phyloP scores from a whole-genome alignment of 2,797 vertebrate genomes.

The Anguilla anguilla region DNA sequence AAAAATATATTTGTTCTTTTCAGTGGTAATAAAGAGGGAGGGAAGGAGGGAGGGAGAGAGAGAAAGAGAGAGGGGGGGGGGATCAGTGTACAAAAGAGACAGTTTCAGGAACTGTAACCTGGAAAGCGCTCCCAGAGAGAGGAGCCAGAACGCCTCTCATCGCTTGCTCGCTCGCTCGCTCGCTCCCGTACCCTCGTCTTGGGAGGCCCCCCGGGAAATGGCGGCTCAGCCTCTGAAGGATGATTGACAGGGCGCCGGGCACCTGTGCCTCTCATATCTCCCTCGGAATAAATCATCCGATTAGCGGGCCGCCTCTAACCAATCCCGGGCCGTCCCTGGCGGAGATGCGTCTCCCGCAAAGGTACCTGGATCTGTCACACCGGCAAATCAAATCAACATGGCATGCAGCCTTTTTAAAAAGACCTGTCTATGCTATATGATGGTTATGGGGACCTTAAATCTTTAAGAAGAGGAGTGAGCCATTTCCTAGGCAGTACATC shows the following conservation, averaged over 20 bases:
- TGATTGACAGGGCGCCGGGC: conserved; percentile 63
- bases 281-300: conserved; percentile 46
- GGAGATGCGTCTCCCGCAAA: conserved; percentile 19
- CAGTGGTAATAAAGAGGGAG: not conserved
- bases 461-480: not conserved
- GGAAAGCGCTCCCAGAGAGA: not conserved
- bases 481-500: not conserved
- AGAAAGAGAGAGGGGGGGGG: not conserved
- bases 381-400: not conserved
- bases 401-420: not conserved
- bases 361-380: not conserved
- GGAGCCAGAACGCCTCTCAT: not conserved
- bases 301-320: conserved; percentile 50
- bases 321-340: conserved; percentile 42
- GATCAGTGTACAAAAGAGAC: not conserved
- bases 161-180: conserved; percentile 48
- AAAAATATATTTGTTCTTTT: too few relatives aligned
- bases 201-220: conserved; percentile 56
- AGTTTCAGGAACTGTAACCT: not conserved
- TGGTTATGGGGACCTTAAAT: not conserved
- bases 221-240: conserved; percentile 60
- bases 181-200: conserved; percentile 39
- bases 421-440: not conserved
- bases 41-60: not conserved
- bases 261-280: conserved; percentile 43